A percentile compares a stretch with the other conserved stretches of the same genome.
Evolutionary conservation across 2,113 vertebrate genomes (phyloP).

Genomic region (Haemorhous mexicanus): DNA sequence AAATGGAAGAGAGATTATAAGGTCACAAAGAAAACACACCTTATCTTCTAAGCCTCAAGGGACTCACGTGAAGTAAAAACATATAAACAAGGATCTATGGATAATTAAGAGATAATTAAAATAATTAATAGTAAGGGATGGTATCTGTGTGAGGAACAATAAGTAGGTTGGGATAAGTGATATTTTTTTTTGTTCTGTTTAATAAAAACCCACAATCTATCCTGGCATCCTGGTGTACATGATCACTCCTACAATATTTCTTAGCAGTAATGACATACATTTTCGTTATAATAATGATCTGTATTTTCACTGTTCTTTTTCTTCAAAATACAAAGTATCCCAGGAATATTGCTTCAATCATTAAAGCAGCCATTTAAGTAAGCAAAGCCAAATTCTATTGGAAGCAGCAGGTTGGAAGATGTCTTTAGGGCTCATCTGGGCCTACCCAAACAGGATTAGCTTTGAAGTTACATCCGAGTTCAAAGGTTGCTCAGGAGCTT

Average conservation of each 20-base stretch:
- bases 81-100: not conserved
- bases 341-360: not conserved
- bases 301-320: not conserved
- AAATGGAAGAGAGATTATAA: not conserved
- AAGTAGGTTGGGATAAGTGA: not conserved
- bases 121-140: not conserved
- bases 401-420: not conserved
- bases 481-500: not conserved
- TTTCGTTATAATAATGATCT: not conserved
- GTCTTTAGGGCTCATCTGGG: not conserved
- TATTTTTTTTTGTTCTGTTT: constrained; percentile 3
- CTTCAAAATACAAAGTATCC: not conserved
- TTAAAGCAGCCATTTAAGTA: not conserved
- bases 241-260: not conserved
- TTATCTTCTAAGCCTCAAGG: not conserved
- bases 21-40: not conserved
- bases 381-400: not conserved
- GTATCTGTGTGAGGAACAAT: not conserved
- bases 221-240: not conserved
- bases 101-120: not conserved
- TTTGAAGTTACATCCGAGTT: not conserved
- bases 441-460: not conserved
- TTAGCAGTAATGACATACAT: not conserved
- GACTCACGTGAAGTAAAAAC: not conserved
- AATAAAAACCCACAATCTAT: not conserved